Percentiles rank a stretch among this genome's conserved stretches.
Conservation (phyloP, 2,113 vertebrate species). For the Cavia aperea region DNA sequence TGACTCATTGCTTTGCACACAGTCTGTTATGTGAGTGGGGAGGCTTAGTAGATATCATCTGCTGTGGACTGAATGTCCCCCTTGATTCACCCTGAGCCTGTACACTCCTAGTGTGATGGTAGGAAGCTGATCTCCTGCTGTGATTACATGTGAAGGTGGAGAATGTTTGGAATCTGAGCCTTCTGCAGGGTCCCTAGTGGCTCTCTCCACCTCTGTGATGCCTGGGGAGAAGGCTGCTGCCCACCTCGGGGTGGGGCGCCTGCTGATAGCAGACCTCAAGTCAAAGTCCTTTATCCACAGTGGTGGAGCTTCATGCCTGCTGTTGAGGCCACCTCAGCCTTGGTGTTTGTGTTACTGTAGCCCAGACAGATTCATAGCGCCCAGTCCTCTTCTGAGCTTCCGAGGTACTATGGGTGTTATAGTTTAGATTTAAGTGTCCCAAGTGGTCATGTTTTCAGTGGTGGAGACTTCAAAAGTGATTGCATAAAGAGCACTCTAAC, state of each 20-base stretch:
- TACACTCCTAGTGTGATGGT: background rate
- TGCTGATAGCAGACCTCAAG: background rate
- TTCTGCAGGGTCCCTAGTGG: background rate
- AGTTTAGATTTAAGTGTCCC: background rate
- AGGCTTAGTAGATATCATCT: background rate
- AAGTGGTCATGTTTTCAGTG: background rate
- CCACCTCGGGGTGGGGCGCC: no score
- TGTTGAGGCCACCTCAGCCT: background rate
- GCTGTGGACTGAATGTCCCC: background rate
- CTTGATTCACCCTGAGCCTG: background rate
- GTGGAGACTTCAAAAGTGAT: background rate
- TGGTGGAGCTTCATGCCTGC: background rate
- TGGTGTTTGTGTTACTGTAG: background rate
- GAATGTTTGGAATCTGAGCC: background rate
- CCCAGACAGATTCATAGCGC: background rate
- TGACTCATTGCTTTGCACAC: background rate
- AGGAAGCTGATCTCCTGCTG: background rate
- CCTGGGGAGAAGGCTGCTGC: background rate
- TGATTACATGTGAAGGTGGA: background rate
- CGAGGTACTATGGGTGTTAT: background rate
- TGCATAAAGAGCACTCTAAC: background rate
- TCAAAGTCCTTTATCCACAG: background rate
- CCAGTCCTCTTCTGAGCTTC: background rate
- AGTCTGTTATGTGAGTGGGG: background rate
- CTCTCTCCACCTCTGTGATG: background rate